Evolutionary conservation across 2,113 vertebrate species (phyloP).

Genomic region (Hippocampus abdominalis): DNA sequence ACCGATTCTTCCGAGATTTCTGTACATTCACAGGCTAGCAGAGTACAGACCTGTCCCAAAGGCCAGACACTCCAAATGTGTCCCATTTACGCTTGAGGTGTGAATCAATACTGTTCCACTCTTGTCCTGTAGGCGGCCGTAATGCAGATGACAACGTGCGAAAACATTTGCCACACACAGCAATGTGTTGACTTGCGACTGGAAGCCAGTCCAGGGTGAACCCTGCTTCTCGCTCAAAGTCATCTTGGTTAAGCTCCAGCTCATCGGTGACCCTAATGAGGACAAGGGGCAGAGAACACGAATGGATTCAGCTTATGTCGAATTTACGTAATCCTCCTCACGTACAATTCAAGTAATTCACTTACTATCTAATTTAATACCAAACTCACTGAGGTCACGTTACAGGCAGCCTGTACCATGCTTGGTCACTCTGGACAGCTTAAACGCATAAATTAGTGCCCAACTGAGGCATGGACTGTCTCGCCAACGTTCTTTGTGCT

Average conservation of each 20-base stretch:
- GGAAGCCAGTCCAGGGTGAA: neutral
- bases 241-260: neutral
- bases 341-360: neutral
- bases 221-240: neutral
- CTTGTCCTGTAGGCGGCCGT: neutral
- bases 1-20: conserved; percentile 26
- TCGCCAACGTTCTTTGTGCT: neutral
- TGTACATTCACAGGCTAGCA: too few species aligned
- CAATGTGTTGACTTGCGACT: neutral
- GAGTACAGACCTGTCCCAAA: neutral
- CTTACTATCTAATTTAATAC: neutral
- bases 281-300: neutral
- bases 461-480: neutral
- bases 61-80: neutral
- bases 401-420: neutral
- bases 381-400: neutral
- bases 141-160: neutral
- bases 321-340: neutral
- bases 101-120: too few species aligned
- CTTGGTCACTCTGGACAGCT: neutral
- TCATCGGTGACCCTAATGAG: neutral
- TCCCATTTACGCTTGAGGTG: neutral
- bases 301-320: neutral
- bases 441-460: neutral
- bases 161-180: neutral